phyloP scores from a whole-genome alignment of 2,888 invertebrate genomes.

The Tetragonisca angustula region DNA sequence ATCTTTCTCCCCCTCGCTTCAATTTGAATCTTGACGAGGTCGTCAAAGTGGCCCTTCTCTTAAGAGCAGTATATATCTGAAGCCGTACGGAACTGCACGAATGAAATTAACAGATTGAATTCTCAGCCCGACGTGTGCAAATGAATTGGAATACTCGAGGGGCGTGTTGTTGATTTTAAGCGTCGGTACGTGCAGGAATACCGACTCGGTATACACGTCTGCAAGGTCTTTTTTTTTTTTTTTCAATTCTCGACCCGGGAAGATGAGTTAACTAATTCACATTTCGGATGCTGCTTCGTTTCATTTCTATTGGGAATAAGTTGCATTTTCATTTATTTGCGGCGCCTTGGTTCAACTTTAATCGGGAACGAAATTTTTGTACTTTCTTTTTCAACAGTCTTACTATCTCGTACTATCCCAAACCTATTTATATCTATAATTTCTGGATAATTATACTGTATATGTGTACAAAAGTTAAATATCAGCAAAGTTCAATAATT shows the following conservation, averaged over 20 bases:
- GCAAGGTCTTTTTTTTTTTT: background rate
- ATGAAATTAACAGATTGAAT: constrained; percentile 53
- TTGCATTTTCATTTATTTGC: too few relatives aligned
- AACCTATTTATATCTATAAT: too few relatives aligned
- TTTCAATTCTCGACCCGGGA: background rate
- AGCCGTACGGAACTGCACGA: constrained; percentile 11
- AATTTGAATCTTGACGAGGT: constrained; percentile 61
- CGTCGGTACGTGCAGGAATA: background rate
- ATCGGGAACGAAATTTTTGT: too few relatives aligned
- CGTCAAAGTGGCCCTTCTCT: constrained; percentile 44
- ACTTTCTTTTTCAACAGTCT: too few relatives aligned
- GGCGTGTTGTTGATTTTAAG: background rate
- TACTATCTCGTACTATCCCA: too few relatives aligned
- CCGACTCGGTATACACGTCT: background rate
- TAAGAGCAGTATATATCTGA: constrained; percentile 34
- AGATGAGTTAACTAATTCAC: background rate
- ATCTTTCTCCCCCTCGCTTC: background rate
- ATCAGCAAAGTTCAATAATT: background rate
- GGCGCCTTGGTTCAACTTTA: too few relatives aligned
- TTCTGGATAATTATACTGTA: too few relatives aligned
- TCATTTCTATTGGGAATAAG: too few relatives aligned
- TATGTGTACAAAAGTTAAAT: background rate
- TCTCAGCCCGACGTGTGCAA: constrained; percentile 2
- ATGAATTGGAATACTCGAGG: background rate
- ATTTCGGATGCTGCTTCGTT: too few relatives aligned